These are phyloP conservation scores for Felis chaus DNA, from an alignment of 2,113 vertebrate species.

Conservation along the genomic window DNA sequence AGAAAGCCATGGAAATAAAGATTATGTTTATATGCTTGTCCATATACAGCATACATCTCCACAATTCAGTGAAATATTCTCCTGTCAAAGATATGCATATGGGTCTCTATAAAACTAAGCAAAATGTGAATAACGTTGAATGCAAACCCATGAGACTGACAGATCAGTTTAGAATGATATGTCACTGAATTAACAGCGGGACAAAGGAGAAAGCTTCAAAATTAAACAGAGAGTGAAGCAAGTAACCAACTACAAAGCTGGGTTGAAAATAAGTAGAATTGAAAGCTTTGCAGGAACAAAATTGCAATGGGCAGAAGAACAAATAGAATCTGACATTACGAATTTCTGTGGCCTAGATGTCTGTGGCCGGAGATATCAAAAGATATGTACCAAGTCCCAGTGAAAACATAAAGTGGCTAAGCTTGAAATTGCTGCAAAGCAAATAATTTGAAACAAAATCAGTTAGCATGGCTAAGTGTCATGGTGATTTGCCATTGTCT, in stretches of 20 bases:
- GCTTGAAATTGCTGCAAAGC: neutral
- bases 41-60: neutral
- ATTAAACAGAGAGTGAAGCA: slow-evolving; percentile 44
- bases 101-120: neutral
- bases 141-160: neutral
- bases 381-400: neutral
- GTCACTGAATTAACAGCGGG: slow-evolving; percentile 15
- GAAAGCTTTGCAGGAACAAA: slow-evolving; percentile 43
- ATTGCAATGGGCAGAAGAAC: neutral
- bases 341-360: neutral
- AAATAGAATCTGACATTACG: slow-evolving; percentile 46
- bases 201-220: slow-evolving; percentile 42
- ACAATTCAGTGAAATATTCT: neutral
- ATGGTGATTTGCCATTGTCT: neutral
- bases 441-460: slow-evolving; percentile 11
- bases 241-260: slow-evolving; percentile 28
- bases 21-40: neutral
- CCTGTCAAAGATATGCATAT: neutral
- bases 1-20: neutral
- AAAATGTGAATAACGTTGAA: slow-evolving; percentile 5
- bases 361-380: slow-evolving; percentile 16
- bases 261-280: slow-evolving; percentile 45
- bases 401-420: neutral
- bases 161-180: neutral
- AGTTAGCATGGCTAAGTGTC: neutral